These are phyloP conservation scores for Margaritifera margaritifera DNA, from an alignment of 2,888 invertebrate genomes.

Conservation along the genomic window DNA sequence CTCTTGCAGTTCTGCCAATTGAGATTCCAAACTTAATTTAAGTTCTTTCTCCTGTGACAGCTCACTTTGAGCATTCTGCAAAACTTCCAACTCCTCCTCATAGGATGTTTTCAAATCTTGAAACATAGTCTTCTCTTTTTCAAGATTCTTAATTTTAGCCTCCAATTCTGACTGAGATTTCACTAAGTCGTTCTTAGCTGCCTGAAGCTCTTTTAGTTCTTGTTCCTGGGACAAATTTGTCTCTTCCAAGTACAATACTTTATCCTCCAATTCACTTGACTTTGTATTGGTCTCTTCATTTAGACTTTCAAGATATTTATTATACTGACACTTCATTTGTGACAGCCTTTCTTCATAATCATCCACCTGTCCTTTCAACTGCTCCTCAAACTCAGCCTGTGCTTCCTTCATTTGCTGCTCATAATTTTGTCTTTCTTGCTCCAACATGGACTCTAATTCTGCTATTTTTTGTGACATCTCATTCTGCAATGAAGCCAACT, in stretches of 20 bases:
- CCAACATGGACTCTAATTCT: too few relatives aligned
- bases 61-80: not conserved
- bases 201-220: not conserved
- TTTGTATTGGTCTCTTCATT: conserved; percentile 26
- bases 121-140: conserved; percentile 3
- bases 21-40: not conserved
- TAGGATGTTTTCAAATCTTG: not conserved
- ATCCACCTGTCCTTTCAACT: conserved; percentile 23
- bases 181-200: not conserved
- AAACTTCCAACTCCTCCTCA: too few relatives aligned
- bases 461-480: too few relatives aligned
- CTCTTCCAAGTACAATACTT: conserved; percentile 4
- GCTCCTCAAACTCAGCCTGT: conserved; percentile 21
- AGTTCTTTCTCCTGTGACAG: not conserved
- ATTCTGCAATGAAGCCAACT: not conserved
- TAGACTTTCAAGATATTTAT: conserved; percentile 30
- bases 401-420: too few relatives aligned
- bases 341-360: conserved; percentile 26
- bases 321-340: conserved; percentile 40
- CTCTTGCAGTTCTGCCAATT: conserved; percentile 1
- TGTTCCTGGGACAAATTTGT: not conserved
- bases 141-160: conserved; percentile 4
- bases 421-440: too few relatives aligned
- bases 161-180: not conserved
- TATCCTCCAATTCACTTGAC: conserved; percentile 6